A percentile compares a stretch with the other conserved stretches of the same genome.
phyloP scores from a whole-genome alignment of 2,888 invertebrate species.

The Microdon myrmicae region DNA sequence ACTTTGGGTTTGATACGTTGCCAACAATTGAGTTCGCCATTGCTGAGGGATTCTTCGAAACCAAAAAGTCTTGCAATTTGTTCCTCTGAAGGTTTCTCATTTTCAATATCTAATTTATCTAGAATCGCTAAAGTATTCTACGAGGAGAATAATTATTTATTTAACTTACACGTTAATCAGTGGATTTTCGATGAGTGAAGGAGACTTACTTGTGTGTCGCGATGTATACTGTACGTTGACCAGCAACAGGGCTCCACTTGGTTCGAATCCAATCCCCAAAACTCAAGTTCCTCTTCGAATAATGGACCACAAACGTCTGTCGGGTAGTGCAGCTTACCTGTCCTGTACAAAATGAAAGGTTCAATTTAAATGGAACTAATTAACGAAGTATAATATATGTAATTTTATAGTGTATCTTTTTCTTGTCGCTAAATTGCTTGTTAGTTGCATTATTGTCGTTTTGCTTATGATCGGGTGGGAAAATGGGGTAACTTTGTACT shows the following conservation, averaged over 20 bases:
- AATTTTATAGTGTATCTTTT: too few relatives aligned
- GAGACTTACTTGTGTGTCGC: constrained; percentile 79
- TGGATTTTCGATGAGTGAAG: neutral
- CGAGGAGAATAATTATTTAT: constrained; percentile 2
- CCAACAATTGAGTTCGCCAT: constrained; percentile 85
- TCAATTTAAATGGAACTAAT: too few relatives aligned
- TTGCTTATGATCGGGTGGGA: too few relatives aligned
- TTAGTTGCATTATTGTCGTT: too few relatives aligned
- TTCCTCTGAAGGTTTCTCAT: constrained; percentile 90
- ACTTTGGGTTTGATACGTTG: constrained; percentile 90
- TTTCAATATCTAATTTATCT: constrained; percentile 94
- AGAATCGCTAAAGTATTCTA: constrained; percentile 94
- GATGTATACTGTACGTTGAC: constrained; percentile 93
- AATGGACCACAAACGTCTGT: constrained; percentile 97
- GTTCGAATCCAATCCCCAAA: constrained; percentile 96
- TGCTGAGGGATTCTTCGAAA: constrained; percentile 84
- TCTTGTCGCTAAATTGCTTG: too few relatives aligned
- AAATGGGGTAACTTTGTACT: too few relatives aligned
- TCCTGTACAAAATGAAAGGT: constrained; percentile 70
- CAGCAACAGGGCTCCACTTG: constrained; percentile 99
- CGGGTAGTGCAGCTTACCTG: constrained; percentile 94
- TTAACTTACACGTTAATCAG: neutral
- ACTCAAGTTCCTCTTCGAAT: constrained; percentile 95
- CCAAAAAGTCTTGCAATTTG: constrained; percentile 93
- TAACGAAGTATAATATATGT: neutral